Base-by-base conservation (phyloP, 2,797 vertebrate species). In the Acrossocheilus wenchowensis region DNA sequence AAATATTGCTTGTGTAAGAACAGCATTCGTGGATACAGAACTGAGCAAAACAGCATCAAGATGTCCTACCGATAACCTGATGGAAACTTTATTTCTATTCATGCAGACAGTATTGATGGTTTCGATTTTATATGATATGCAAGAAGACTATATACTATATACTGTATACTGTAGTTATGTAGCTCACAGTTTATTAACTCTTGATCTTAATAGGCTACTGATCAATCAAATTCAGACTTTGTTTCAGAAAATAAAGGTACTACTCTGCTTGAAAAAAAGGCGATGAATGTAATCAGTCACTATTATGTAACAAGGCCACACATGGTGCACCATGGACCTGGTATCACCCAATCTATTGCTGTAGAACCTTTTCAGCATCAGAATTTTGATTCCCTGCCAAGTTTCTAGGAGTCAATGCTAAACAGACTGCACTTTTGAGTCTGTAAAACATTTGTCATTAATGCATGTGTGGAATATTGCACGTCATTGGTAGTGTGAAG, bases 281-380 rank as follows among this genome's bases (percentile, higher is more conserved):
- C 45, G 36, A 80, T 85, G n/a, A 30, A 43, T 80, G 36, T 60
- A 64, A 73, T 79, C 52, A 41, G 41, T 74, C 78, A 73, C 4
- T 54, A 9, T 81, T 81, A 64, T 80, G 68, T 81, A 81, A 86
- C 78, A 73, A 64, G 54, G 39, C n/a, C 52, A 69, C 34, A 71
- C 64, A 71, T 60, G 75, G 15, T 74, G 30, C 19, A 36, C 69
- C 30, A 41, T 74, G 30, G 54, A 73, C 54, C 69, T 30, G 11
- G 41, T 62, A 45, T 81, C 78, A 86, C 8, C 69, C 43, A 14
- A 62, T 50, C 30, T 69, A 73, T 14, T 50, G 15, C 69, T 41
- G 50, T 81, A 81, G 73, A 86, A 64, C 2, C 9, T n/a, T 81
- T 86, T 81, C 77, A 62, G 6, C 66, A 45, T 5, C 26, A 64